Percentiles rank a stretch among this genome's conserved stretches.
These are phyloP conservation scores for Sebastes aleutianus DNA, from an alignment of 2,797 vertebrate species.

Conservation along the genomic window DNA sequence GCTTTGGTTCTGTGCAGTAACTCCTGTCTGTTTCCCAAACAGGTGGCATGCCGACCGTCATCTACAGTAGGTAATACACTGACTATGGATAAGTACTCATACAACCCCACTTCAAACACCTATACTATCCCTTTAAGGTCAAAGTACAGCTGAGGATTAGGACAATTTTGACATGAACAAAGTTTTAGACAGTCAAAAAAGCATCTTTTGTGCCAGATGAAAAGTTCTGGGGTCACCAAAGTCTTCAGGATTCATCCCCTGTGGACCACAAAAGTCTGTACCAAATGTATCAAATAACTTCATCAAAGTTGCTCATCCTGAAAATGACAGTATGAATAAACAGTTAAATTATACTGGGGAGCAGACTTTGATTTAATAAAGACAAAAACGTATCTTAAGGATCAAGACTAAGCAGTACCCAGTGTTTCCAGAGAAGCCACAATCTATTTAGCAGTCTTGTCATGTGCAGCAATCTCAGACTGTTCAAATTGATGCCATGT, in stretches of 20 bases:
- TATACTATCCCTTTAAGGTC: neutral
- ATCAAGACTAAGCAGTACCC: constrained; percentile 11
- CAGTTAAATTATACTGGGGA: neutral
- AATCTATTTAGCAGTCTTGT: constrained; percentile 68
- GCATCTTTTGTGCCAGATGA: neutral
- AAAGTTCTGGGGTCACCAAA: neutral
- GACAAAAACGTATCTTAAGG: constrained; percentile 18
- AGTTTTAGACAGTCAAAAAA: neutral
- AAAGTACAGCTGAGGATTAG: neutral
- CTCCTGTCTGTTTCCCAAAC: too few species aligned
- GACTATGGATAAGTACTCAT: too few species aligned
- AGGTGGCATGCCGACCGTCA: too few species aligned
- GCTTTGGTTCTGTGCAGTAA: too few species aligned
- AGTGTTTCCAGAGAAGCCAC: constrained; percentile 32
- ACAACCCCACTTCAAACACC: too few species aligned
- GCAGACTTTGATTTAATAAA: constrained; percentile 1
- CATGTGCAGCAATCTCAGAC: constrained; percentile 61
- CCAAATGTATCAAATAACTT: neutral
- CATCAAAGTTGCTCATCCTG: neutral
- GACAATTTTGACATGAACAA: too few species aligned
- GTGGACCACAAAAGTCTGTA: neutral
- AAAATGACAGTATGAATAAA: constrained; percentile 1
- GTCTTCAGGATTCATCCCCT: neutral
- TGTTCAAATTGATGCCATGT: constrained; percentile 77
- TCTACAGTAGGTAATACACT: too few species aligned